Evolutionary conservation across 1,140 invertebrate species (phyloP).

Genomic region (Geopemphigus sp.): DNA sequence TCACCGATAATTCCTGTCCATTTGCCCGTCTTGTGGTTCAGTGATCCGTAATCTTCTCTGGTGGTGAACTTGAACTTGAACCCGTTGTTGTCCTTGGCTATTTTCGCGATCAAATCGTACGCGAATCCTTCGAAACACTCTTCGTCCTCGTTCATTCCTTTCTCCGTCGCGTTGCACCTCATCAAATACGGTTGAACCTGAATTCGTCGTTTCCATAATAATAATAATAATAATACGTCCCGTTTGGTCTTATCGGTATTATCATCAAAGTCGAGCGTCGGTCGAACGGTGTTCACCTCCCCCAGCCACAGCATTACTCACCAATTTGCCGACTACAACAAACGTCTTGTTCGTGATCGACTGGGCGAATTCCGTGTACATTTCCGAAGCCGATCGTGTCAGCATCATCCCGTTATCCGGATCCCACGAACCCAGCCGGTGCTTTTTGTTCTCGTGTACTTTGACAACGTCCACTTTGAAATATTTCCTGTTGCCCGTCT

Average conservation of each 20-base stretch:
- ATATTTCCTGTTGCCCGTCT: slow-evolving; percentile 86
- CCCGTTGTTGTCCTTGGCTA: slow-evolving; percentile 84
- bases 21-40: slow-evolving; percentile 72
- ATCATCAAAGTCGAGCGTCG: too few relatives aligned
- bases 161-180: slow-evolving; percentile 73
- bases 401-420: slow-evolving; percentile 84
- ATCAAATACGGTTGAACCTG: slow-evolving; percentile 91
- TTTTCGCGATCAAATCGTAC: slow-evolving; percentile 82
- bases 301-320: too few relatives aligned
- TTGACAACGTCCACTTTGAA: slow-evolving; percentile 89
- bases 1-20: slow-evolving; percentile 96
- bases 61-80: slow-evolving; percentile 78
- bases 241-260: too few relatives aligned
- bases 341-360: slow-evolving; percentile 90
- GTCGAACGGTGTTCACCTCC: too few relatives aligned
- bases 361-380: slow-evolving; percentile 78
- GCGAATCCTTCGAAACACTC: slow-evolving; percentile 87
- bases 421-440: slow-evolving; percentile 86
- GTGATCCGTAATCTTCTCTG: slow-evolving; percentile 77
- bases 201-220: background rate
- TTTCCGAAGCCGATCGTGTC: slow-evolving; percentile 79
- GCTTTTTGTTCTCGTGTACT: slow-evolving; percentile 73
- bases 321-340: slow-evolving; percentile 86
- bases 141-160: slow-evolving; percentile 76
- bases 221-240: too few relatives aligned